Evolutionary conservation across 2,797 vertebrate species (phyloP).

Genomic region (Enteromius argenteus): DNA sequence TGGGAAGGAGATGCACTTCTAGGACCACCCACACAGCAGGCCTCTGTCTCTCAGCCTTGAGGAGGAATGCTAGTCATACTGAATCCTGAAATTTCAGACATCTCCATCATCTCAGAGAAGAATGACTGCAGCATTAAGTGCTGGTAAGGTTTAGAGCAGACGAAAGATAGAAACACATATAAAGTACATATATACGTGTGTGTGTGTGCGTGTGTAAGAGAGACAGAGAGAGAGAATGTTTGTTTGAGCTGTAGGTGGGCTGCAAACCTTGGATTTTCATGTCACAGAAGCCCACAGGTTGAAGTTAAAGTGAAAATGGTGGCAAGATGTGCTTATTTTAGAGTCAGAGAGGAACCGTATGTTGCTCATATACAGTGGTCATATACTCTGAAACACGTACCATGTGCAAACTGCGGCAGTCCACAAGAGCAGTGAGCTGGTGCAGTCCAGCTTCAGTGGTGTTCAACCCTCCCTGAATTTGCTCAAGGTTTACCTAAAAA

Average conservation of each 20-base stretch:
- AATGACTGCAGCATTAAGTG: not conserved
- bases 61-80: not conserved
- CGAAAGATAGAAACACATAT: not conserved
- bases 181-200: not conserved
- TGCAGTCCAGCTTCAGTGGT: slow-evolving; percentile 93
- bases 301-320: not conserved
- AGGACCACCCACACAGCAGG: slow-evolving; percentile 40
- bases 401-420: slow-evolving; percentile 97
- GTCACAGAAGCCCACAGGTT: not conserved
- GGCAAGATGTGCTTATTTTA: not conserved
- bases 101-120: not conserved
- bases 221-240: no score
- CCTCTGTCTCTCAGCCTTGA: slow-evolving; percentile 6
- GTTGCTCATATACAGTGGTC: not conserved
- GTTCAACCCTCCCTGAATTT: slow-evolving; percentile 91
- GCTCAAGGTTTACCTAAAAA: slow-evolving; percentile 84
- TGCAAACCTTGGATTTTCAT: no score
- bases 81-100: slow-evolving; percentile 2
- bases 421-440: slow-evolving; percentile 96
- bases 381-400: slow-evolving; percentile 73
- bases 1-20: slow-evolving; percentile 15
- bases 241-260: no score
- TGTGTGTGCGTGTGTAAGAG: no score
- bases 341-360: not conserved
- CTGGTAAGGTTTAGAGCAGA: slow-evolving; percentile 6